Conservation (phyloP, 2,888 invertebrate genomes). For the Prosapia bicincta region DNA sequence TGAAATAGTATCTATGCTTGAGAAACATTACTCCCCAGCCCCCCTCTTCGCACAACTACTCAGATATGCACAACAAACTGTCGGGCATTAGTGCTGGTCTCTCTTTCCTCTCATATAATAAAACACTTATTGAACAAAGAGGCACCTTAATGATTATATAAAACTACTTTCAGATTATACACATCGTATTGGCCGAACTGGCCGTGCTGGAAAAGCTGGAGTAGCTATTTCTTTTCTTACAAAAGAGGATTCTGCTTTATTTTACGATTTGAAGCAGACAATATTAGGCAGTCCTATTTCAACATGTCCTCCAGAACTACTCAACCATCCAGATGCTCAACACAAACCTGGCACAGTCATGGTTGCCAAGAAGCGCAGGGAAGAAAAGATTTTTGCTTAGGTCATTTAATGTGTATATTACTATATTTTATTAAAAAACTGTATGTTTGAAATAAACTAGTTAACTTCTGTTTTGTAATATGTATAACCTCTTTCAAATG, state of each 20-base stretch:
- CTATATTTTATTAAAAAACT: not conserved
- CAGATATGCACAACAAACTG: too few species aligned
- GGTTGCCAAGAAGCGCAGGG: constrained; percentile 82
- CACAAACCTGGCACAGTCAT: constrained; percentile 95
- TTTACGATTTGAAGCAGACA: constrained; percentile 96
- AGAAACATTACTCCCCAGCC: too few species aligned
- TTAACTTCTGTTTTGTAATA: too few species aligned
- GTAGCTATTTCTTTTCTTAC: constrained; percentile 95
- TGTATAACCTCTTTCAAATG: too few species aligned
- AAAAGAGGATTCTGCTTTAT: constrained; percentile 91
- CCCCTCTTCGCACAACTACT: too few species aligned
- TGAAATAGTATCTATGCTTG: too few species aligned
- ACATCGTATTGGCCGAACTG: constrained; percentile 98
- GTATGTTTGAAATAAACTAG: too few species aligned
- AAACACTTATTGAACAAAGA: too few species aligned
- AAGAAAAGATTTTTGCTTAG: constrained; percentile 93
- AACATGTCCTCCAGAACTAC: constrained; percentile 91
- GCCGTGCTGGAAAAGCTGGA: constrained; percentile 97
- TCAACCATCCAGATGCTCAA: constrained; percentile 98
- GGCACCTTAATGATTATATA: too few species aligned
- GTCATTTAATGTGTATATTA: not conserved
- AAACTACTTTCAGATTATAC: constrained; percentile 83
- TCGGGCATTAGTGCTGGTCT: too few species aligned
- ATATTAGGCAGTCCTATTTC: constrained; percentile 87
- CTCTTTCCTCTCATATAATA: too few species aligned